phyloP scores from a whole-genome alignment of 2,888 invertebrate genomes.

The Pogonocherus hispidulus region DNA sequence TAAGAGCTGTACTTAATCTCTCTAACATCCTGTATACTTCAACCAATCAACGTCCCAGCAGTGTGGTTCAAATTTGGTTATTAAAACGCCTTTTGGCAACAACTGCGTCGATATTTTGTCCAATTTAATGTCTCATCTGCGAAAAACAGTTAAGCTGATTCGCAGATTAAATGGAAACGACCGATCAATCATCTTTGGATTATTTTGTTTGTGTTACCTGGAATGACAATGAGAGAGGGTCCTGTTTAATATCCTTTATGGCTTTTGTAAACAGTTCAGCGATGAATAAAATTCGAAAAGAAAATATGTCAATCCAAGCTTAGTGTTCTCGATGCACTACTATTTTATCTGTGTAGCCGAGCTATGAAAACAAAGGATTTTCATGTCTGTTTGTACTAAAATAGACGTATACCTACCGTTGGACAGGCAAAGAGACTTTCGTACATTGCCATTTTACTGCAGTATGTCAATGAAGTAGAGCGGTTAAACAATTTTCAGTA shows the following conservation, averaged over 20 bases:
- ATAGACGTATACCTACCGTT: neutral
- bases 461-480: no score
- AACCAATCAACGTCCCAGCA: no score
- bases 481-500: no score
- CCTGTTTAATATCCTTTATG: constrained; percentile 11
- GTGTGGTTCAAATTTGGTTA: constrained; percentile 14
- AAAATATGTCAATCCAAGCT: neutral
- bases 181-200: constrained; percentile 27
- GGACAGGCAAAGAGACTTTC: no score
- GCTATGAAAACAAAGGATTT: neutral
- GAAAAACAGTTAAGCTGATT: constrained; percentile 14
- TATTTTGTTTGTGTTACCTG: constrained; percentile 22
- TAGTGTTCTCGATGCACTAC: neutral
- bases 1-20: no score
- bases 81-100: constrained; percentile 17
- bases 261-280: constrained; percentile 9
- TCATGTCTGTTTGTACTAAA: neutral
- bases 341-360: neutral
- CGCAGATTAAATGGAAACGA: constrained; percentile 22
- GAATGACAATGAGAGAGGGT: constrained; percentile 13
- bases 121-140: constrained; percentile 3
- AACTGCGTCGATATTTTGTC: constrained; percentile 16
- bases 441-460: no score
- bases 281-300: neutral
- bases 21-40: no score